Evolutionary conservation across 2,888 invertebrate species (phyloP).

Genomic region (Ennomos quercinarius): DNA sequence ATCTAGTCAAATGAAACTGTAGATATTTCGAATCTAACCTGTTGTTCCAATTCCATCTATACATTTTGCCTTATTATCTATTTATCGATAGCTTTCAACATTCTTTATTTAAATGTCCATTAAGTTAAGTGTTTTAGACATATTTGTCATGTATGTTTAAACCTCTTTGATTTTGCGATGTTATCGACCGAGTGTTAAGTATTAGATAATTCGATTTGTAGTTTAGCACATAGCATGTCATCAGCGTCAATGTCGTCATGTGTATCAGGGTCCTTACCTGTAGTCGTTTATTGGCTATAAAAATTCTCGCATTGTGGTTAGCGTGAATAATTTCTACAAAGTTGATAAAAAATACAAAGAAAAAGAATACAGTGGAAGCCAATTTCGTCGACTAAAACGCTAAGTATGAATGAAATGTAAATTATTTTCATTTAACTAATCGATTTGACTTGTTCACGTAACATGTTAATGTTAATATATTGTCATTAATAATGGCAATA

Average conservation of each 20-base stretch:
- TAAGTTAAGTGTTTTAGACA: neutral
- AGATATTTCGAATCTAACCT: conserved; percentile 14
- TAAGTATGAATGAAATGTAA: too few species aligned
- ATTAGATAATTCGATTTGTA: conserved; percentile 28
- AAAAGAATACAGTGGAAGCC: conserved; percentile 1
- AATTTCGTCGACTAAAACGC: neutral
- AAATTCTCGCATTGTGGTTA: conserved; percentile 8
- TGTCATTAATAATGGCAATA: too few species aligned
- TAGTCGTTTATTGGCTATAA: conserved; percentile 13
- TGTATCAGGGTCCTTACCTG: conserved; percentile 10
- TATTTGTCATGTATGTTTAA: conserved; percentile 13
- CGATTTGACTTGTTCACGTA: too few species aligned
- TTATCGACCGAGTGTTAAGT: conserved; percentile 7
- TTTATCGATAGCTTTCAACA: too few species aligned
- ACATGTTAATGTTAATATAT: too few species aligned
- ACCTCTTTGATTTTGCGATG: conserved; percentile 7
- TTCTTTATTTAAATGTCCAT: neutral
- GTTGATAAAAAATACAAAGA: conserved; percentile 1
- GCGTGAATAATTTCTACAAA: conserved; percentile 10
- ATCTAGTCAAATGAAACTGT: conserved; percentile 37
- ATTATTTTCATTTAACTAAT: too few species aligned
- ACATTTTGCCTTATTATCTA: too few species aligned
- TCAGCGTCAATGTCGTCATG: neutral
- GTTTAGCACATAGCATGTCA: conserved; percentile 17
- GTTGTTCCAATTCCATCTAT: neutral